These are phyloP conservation scores for Drosophila multiciliata DNA, from an alignment of 2,888 invertebrate genomes.

Conservation along the genomic window DNA sequence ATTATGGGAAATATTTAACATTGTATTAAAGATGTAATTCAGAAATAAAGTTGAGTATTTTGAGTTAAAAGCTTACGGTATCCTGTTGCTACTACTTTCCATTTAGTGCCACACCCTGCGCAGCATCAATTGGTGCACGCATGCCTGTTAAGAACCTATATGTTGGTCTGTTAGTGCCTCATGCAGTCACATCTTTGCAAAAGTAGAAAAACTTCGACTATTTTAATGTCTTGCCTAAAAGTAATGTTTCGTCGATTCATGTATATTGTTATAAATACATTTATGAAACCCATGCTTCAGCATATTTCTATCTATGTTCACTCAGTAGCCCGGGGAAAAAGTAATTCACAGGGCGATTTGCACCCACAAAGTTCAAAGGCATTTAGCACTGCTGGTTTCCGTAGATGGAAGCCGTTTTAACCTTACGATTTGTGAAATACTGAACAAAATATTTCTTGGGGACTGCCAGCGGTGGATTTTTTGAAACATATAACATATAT, in stretches of 20 bases:
- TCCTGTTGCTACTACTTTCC: conserved; percentile 16
- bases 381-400: neutral
- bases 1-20: neutral
- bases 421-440: neutral
- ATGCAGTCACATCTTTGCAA: conserved; percentile 41
- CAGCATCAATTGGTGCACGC: conserved; percentile 42
- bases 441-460: neutral
- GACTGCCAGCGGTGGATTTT: neutral
- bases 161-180: conserved; percentile 29
- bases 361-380: neutral
- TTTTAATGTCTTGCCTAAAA: neutral
- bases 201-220: conserved; percentile 15
- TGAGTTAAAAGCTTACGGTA: neutral
- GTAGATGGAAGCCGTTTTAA: too few relatives aligned
- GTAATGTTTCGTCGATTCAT: neutral
- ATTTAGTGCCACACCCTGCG: conserved; percentile 64
- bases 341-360: neutral
- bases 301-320: neutral
- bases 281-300: neutral
- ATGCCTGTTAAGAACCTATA: conserved; percentile 15
- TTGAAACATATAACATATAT: neutral
- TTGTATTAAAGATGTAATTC: neutral
- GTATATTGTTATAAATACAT: neutral
- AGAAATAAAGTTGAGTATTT: neutral
- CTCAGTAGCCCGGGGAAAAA: neutral